Base-by-base conservation (phyloP, 2,797 vertebrate species). In the Linurgus olivaceus region DNA sequence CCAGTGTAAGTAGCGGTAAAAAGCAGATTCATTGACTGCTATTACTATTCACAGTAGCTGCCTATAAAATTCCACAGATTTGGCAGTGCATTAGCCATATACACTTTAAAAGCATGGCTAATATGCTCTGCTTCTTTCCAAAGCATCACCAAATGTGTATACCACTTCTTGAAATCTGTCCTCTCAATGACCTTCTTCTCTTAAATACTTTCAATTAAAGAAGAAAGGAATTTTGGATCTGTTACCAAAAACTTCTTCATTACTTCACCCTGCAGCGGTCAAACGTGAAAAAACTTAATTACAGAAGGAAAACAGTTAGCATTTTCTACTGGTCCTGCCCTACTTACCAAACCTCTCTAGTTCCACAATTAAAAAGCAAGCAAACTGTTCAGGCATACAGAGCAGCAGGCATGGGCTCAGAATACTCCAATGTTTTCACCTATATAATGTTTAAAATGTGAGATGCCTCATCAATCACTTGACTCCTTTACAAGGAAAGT, bases 151-250 rank as follows among this genome's bases (percentile, higher is more conserved):
- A 94, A 96, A 86, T 86, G 50, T 35, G 57, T 79, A 86, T 42
- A 79, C 20, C 33, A 35, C 57, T 68, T 88, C 61, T 97, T 76
- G 83, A 90, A 94, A 88, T 57, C 59, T 96, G 82, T 89, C 83
- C 88, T 93, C 26, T 89, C 83, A n/a, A 66, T 45, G 76, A 96
- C 75, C 84, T 65, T 76, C 72, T 94, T 76, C 75, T 63, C 52
- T 91, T 71, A 88, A 94, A 90, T 28, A 77, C 26, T 79, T 94
- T 62, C 68, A 95, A 70, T 89, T 94, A 92, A 92, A 95, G 24
- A 88, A 94, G 66, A 95, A 92, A 89, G 50, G 68, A 93, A 74
- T 95, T 96, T 94, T 92, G 88, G 78, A 96, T 86, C 80, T 67
- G 59, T 33, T 95, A 77, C 90, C 38, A 90, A 94, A 95, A 94